Evolutionary conservation across 2,888 invertebrate genomes (phyloP).

Genomic region (Lasioglossum leucozonium): DNA sequence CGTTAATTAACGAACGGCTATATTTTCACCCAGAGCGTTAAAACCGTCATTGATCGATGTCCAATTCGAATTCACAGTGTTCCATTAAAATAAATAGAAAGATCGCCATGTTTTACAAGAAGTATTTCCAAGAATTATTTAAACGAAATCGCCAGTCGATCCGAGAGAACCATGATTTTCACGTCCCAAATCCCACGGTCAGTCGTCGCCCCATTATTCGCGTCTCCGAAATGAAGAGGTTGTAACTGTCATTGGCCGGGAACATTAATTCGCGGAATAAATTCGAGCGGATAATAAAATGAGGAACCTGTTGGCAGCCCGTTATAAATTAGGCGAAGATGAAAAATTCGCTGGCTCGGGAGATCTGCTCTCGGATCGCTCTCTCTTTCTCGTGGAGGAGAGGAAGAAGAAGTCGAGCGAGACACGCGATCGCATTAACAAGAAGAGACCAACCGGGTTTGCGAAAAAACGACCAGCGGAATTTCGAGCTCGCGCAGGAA

Average conservation of each 20-base stretch:
- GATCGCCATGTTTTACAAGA: no score
- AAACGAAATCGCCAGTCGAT: neutral
- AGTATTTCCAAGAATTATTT: no score
- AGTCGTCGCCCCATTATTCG: neutral
- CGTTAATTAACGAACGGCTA: no score
- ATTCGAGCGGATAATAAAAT: constrained; percentile 4
- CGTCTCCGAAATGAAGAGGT: constrained; percentile 8
- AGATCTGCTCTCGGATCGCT: neutral
- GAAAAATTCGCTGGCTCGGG: constrained; percentile 5
- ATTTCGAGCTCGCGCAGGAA: constrained; percentile 15
- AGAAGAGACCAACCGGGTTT: neutral
- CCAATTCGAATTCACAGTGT: no score
- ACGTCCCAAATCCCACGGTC: neutral
- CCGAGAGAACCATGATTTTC: neutral
- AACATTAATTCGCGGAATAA: neutral
- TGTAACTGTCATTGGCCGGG: neutral
- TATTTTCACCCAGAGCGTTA: no score
- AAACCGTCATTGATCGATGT: no score
- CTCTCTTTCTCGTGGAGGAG: neutral
- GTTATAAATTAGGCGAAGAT: constrained; percentile 13
- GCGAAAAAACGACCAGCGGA: neutral
- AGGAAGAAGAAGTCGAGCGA: neutral
- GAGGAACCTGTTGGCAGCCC: constrained; percentile 13
- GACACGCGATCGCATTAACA: constrained; percentile 28
- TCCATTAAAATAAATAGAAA: no score